Percentiles rank a stretch among this genome's conserved stretches.
These are phyloP conservation scores for Hirtodrosophila confusa DNA, from an alignment of 2,888 invertebrate genomes.

Conservation along the genomic window DNA sequence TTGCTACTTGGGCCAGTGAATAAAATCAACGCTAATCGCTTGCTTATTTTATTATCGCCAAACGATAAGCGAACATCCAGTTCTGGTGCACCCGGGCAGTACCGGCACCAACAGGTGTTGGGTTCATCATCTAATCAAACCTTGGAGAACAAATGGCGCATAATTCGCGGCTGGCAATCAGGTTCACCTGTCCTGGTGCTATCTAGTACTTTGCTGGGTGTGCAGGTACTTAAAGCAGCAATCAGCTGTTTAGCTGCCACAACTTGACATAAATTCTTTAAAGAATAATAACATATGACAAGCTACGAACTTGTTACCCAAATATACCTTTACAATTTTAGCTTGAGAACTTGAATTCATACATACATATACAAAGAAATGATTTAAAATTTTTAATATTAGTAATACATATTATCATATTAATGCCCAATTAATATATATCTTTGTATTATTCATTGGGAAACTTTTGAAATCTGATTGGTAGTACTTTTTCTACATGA, in stretches of 20 bases:
- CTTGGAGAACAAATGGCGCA: background rate
- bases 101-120: constrained; percentile 49
- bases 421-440: too few species aligned
- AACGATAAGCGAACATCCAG: constrained; percentile 26
- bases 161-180: background rate
- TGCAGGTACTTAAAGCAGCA: constrained; percentile 1
- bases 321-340: too few species aligned
- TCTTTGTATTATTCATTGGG: too few species aligned
- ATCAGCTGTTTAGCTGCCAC: constrained; percentile 5
- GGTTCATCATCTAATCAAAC: constrained; percentile 19
- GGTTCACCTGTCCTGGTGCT: constrained; percentile 48
- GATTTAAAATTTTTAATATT: too few species aligned
- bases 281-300: background rate
- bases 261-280: background rate
- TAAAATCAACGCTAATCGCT: constrained; percentile 49
- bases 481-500: too few species aligned
- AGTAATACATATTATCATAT: too few species aligned
- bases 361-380: too few species aligned
- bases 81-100: constrained; percentile 21
- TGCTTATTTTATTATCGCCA: constrained; percentile 38
- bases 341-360: too few species aligned
- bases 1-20: constrained; percentile 1
- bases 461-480: too few species aligned
- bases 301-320: too few species aligned
- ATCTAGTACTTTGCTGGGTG: constrained; percentile 16